Base-by-base conservation (phyloP, 2,797 vertebrate genomes). In the Coregonus ussuriensis region DNA sequence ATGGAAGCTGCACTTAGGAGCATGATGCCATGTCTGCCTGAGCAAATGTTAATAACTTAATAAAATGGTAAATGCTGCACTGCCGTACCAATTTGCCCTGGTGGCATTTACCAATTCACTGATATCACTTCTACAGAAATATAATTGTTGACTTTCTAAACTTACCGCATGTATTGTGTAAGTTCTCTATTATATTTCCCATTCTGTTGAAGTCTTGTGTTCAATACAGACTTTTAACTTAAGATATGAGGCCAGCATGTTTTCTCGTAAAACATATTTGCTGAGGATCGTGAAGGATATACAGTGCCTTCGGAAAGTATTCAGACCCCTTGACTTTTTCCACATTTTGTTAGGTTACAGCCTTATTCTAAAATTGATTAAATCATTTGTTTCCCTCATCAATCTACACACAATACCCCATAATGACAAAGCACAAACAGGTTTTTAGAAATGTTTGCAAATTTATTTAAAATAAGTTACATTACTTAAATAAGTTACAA, bases 141-240 rank as follows among this genome's bases (percentile, higher is more conserved):
- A 52, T 52, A 14, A 88, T 87, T 86, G 90, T 87, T 86, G 87
- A 86, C 76, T 79, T 76, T 0, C 54, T 82, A 75, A 74, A 76
- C 77, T 21, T 37, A 33, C 56, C 83, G 77, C 6, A 56, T 56
- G 0, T 18, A n/a, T 2, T 15, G 6, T 1, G 18, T 4, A 18
- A 1, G 16, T 56, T 29, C 18, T n/a, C 62, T 29, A 9, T 21
- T 65, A 0, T 65, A 1, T 65, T 33, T 69, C 37, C n/a, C 14
- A 25, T 14, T 33, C 29, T 15, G 13, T 31, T 59, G 15, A 84
- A 62, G 73, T 74, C 77, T 84, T 84, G 77, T 35, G 29, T 68
- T 53, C 15, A 53, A 33, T 67, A 41, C n/a, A 5, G 41, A 29
- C 16, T 53, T 33, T 31, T 29, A 29, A 14, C 47, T 21, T 68